These are phyloP conservation scores for Chrysotoxum bicinctum DNA, from an alignment of 2,888 invertebrate genomes.

Conservation along the genomic window DNA sequence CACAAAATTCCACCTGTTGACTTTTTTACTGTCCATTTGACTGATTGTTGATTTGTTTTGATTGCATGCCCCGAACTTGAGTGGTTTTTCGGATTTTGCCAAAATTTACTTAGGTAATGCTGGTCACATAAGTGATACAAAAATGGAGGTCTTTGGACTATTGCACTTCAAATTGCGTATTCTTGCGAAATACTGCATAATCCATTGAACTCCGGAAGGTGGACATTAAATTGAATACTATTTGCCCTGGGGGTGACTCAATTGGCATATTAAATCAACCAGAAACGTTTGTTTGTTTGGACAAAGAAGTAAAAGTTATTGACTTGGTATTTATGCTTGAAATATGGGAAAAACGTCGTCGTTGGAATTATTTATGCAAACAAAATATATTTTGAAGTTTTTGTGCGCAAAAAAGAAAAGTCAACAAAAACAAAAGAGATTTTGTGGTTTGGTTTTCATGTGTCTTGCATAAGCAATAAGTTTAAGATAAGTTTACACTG, in stretches of 20 bases:
- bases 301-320: conserved; percentile 27
- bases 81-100: conserved; percentile 5
- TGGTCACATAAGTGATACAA: neutral
- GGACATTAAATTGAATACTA: neutral
- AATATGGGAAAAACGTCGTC: too few relatives aligned
- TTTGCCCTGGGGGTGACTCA: conserved; percentile 11
- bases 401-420: too few relatives aligned
- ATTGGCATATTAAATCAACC: conserved; percentile 17
- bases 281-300: neutral
- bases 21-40: conserved; percentile 15
- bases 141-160: conserved; percentile 18
- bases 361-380: too few relatives aligned
- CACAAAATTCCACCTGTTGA: conserved; percentile 37
- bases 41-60: conserved; percentile 2
- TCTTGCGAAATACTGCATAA: conserved; percentile 21
- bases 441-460: too few relatives aligned
- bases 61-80: conserved; percentile 1
- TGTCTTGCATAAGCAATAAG: too few relatives aligned
- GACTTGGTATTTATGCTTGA: conserved; percentile 7
- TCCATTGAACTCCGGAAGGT: conserved; percentile 50
- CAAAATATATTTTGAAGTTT: too few relatives aligned
- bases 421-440: too few relatives aligned
- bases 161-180: conserved; percentile 13
- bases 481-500: too few relatives aligned
- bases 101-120: conserved; percentile 10